Evolutionary conservation across 2,888 invertebrate genomes (phyloP).

Genomic region (Amiota minor): DNA sequence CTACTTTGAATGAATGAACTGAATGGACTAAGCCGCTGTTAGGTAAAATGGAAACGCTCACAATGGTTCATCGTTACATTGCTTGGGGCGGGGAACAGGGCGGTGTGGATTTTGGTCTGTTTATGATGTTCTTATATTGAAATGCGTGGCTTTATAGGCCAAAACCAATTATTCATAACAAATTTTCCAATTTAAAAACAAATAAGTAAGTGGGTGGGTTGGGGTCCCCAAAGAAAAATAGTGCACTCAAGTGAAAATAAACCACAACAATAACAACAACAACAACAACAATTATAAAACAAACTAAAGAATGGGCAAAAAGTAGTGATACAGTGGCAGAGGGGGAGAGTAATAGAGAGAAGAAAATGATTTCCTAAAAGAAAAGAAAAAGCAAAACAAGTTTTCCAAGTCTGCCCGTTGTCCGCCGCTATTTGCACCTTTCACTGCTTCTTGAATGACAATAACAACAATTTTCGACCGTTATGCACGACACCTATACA

Average conservation of each 20-base stretch:
- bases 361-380: background rate
- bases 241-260: background rate
- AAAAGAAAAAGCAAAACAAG: constrained; percentile 29
- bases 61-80: no score
- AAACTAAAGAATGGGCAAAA: background rate
- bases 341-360: constrained; percentile 25
- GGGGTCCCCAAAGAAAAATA: background rate
- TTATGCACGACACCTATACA: constrained; percentile 27
- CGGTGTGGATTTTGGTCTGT: no score
- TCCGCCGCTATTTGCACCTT: background rate
- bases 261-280: background rate
- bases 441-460: constrained; percentile 17
- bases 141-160: no score
- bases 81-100: no score
- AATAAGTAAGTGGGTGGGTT: background rate
- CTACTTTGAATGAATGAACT: no score
- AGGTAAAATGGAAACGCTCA: no score
- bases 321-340: background rate
- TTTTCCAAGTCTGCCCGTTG: background rate
- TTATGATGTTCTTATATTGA: no score
- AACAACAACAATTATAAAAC: background rate
- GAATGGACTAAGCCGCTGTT: no score
- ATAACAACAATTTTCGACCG: constrained; percentile 35
- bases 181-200: constrained; percentile 33
- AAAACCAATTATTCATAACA: constrained; percentile 46